Base-by-base conservation (phyloP, 2,797 vertebrate genomes). In the Luscinia megarhynchos region DNA sequence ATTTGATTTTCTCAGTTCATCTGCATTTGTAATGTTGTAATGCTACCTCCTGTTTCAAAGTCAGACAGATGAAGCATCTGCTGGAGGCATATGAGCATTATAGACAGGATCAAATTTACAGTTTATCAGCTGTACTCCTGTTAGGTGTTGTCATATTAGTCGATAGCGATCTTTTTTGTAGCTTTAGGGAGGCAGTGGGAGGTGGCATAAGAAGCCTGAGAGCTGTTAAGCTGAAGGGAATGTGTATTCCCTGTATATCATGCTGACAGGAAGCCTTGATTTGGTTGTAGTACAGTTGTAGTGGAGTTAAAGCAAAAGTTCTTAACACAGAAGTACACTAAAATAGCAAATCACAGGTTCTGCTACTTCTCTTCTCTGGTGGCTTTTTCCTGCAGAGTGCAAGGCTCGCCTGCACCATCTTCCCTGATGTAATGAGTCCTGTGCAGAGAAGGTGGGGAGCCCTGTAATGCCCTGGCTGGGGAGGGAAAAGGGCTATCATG, bases 121-220 rank as follows among this genome's bases (percentile, higher is more conserved):
- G 10, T 89, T 89, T 76, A 45, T 93, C 87, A 86, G 70, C n/a
- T 34, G 30, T 76, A 34, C 41, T 30, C 69, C 78, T 72, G 45
- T 74, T 93, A 83, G 66, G 18, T 3, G 3, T 66, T 94, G 72
- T 88, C 50, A 45, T 61, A 36, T 68, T 61, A 53, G 68, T 91
- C 3, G 2, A 51, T 89, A 67, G 51, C 0, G 0, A 64, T 68
- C 82, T 70, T 11, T 4, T 7, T 54, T 72, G 66, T 87, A 83
- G 58, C 64, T 85, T 83, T 69, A 51, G 81, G 66, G 75, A 54
- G 51, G 48, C 74, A 70, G 78, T 38, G 66, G 54, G 73, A 79
- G 58, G 50, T 87, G 51, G 34, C 15, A 2, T 24, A 59, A 51
- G 48, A 75, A 81, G 17, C 29, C 66, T 22, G 51, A 66, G 77